Evolutionary conservation across 2,113 vertebrate species (phyloP), one percentile per base, ranked within the genome.

Genomic region (Phycodurus eques): DNA sequence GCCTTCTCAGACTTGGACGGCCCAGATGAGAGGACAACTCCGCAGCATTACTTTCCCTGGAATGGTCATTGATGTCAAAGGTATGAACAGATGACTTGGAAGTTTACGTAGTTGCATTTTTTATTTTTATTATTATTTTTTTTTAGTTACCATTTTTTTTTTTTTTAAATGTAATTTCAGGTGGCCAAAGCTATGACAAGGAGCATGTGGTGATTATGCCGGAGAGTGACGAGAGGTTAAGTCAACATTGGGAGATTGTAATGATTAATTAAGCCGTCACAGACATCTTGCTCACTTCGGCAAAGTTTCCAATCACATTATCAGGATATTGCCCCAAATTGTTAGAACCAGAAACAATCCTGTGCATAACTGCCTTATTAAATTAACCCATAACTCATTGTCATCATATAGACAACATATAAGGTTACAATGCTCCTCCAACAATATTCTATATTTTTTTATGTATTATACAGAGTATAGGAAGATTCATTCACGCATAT

Each of bases 21-120:
- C 95, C 0, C 84, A 90, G 8, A 88, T 92, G 17, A 89, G 5
- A 1, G 96, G 97, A 1, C 79, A 85, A 66, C 93, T 98, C 85
- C 81, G 7, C 81, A 97, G 93, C 90, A 89, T 94, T 51, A 94
- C 94, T 63, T 98, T 96, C 5, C 88, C 94, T 15, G 95, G 94
- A 72, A 91, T 93, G 91, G 79, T 96, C 64, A 89, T 99, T 0
- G 96, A 98, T 14, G 80, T 99, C 56, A 98, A 99, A 90, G 96
- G 98, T 99, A 77, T 2, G 86, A 51, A 0, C 20, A 0, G 12
- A 59, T 31, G 47, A 43, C 56, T 31, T 27, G 17, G 20, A n/a
- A 20, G 53, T 0, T 53, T 19, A 19, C 5, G 7, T 6, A 17
- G 15, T 5, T 3, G 3, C 27, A 27, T 27, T 27, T 27, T 27